phyloP scores from a whole-genome alignment of 1,140 invertebrate genomes.

The Piezodorus guildinii region DNA sequence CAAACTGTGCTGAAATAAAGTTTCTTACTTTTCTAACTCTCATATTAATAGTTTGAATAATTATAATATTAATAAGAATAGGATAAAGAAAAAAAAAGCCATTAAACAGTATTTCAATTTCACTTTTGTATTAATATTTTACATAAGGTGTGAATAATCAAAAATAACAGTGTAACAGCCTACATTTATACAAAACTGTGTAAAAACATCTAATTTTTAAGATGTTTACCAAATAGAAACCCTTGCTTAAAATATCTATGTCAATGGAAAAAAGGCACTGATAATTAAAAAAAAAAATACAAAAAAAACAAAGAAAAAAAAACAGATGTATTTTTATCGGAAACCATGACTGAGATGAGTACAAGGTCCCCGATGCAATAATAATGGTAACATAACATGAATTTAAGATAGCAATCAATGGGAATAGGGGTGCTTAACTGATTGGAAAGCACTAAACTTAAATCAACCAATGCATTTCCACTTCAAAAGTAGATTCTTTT shows the following conservation, averaged over 20 bases:
- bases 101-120: no score
- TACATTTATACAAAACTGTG: slow-evolving; percentile 6
- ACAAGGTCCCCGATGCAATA: background rate
- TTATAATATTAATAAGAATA: no score
- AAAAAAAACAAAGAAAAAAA: no score
- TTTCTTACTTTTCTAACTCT: no score
- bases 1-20: no score
- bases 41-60: no score
- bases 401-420: no score
- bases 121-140: slow-evolving; percentile 2
- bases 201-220: slow-evolving; percentile 7
- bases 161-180: slow-evolving; percentile 10
- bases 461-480: no score
- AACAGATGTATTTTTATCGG: background rate
- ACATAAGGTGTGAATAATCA: slow-evolving; percentile 13
- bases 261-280: slow-evolving; percentile 4
- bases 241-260: background rate
- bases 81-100: no score
- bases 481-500: no score
- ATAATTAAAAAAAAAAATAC: slow-evolving; percentile 3
- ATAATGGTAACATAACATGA: background rate
- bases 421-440: no score
- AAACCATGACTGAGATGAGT: background rate
- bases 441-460: no score
- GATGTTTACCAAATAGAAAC: slow-evolving; percentile 11